Percentiles rank a stretch among this genome's conserved stretches.
These are phyloP conservation scores for Cydia fagiglandana DNA, from an alignment of 1,140 invertebrate genomes.

Conservation along the genomic window DNA sequence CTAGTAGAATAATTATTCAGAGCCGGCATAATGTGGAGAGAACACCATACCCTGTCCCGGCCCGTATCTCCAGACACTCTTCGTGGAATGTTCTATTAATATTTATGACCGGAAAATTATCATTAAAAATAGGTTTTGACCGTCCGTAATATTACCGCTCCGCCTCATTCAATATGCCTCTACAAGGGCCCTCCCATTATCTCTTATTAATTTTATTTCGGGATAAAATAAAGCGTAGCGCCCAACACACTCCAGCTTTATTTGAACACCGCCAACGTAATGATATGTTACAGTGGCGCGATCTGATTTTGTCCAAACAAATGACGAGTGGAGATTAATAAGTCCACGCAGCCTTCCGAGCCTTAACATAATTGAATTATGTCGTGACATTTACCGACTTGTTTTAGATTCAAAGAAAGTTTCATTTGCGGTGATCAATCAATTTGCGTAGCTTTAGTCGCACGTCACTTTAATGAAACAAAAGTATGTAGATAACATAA, in stretches of 20 bases:
- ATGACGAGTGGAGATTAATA: conserved; percentile 9
- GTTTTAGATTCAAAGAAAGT: conserved; percentile 14
- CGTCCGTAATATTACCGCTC: conserved; percentile 50
- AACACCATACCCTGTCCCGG: conserved; percentile 31
- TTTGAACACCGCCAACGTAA: neutral
- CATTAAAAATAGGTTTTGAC: conserved; percentile 63
- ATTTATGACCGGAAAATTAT: conserved; percentile 71
- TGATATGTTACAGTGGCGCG: neutral
- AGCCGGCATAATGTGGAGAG: conserved; percentile 28
- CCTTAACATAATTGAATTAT: conserved; percentile 15
- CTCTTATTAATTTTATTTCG: conserved; percentile 36
- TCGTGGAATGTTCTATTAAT: conserved; percentile 61
- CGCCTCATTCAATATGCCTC: conserved; percentile 54
- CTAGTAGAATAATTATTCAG: conserved; percentile 17
- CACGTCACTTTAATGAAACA: conserved; percentile 1
- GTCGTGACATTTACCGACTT: conserved; percentile 20
- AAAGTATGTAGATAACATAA: conserved; percentile 15
- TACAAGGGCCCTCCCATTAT: conserved; percentile 45
- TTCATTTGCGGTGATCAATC: conserved; percentile 14
- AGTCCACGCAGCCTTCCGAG: neutral
- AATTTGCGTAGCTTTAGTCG: conserved; percentile 4
- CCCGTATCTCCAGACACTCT: conserved; percentile 49
- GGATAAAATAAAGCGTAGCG: neutral
- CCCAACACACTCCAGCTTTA: neutral
- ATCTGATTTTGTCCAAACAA: conserved; percentile 14